Conservation (phyloP, 2,797 vertebrate species). For the Cetoscarus ocellatus region DNA sequence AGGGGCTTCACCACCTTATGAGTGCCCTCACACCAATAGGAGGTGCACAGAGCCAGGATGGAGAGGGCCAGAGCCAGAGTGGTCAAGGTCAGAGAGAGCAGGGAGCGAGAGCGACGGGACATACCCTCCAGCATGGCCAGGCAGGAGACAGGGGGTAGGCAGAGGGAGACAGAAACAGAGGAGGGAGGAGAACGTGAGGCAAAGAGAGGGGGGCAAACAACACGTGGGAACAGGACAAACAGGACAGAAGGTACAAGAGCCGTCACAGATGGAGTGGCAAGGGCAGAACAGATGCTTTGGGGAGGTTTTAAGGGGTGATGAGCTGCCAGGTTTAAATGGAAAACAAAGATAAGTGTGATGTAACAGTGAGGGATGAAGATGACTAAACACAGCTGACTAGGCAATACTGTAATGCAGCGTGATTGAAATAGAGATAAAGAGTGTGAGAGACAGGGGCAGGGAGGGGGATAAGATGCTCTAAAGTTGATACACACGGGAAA, state of each 20-base stretch:
- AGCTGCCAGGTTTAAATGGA: constrained; percentile 66
- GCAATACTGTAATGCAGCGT: constrained; percentile 30
- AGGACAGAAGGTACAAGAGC: constrained; percentile 17
- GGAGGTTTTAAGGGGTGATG: constrained; percentile 46
- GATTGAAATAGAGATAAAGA: constrained; percentile 58
- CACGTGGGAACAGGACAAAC: constrained; percentile 23
- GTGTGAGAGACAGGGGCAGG: neutral
- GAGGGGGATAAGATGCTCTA: constrained; percentile 36
- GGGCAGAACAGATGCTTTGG: constrained; percentile 60
- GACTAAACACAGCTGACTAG: constrained; percentile 46
- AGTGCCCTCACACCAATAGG: constrained; percentile 91
- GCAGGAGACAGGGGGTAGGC: neutral
- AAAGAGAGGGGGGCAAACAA: constrained; percentile 7
- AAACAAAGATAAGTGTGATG: constrained; percentile 50
- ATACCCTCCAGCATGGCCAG: constrained; percentile 83
- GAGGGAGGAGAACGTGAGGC: neutral
- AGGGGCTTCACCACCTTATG: constrained; percentile 92
- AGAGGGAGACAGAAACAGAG: neutral
- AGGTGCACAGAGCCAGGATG: constrained; percentile 88
- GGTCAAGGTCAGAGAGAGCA: constrained; percentile 87
- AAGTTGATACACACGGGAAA: constrained; percentile 41
- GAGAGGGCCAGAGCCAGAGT: constrained; percentile 87
- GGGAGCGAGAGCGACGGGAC: constrained; percentile 85
- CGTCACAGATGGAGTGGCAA: constrained; percentile 51
- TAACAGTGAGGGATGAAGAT: constrained; percentile 40